Evolutionary conservation across 2,888 invertebrate species (phyloP).

Genomic region (Spilosoma lubricipeda): DNA sequence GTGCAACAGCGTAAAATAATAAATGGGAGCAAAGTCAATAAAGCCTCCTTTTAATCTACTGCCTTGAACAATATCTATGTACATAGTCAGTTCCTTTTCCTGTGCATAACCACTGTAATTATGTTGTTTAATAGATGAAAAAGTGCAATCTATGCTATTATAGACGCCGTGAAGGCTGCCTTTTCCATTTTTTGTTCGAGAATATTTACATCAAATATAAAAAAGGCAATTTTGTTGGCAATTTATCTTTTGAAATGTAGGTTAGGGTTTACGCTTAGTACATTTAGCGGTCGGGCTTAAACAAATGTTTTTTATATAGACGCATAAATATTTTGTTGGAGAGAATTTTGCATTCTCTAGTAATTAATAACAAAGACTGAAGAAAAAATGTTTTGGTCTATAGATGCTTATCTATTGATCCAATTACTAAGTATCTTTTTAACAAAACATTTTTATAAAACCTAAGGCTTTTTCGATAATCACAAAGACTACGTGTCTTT

Average conservation of each 20-base stretch:
- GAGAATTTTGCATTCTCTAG: not conserved
- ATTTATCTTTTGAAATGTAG: conserved; percentile 38
- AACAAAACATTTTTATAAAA: too few relatives aligned
- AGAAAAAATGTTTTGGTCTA: too few relatives aligned
- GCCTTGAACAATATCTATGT: conserved; percentile 70
- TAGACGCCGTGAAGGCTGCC: conserved; percentile 66
- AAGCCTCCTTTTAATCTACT: conserved; percentile 51
- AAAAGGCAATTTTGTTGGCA: conserved; percentile 40
- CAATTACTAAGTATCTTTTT: not conserved
- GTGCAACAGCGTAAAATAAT: conserved; percentile 10
- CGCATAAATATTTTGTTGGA: not conserved
- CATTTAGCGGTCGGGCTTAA: not conserved
- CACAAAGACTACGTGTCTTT: too few relatives aligned
- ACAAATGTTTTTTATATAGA: not conserved
- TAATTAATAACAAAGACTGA: not conserved
- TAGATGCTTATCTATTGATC: not conserved
- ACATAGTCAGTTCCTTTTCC: conserved; percentile 78
- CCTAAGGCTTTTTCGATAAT: too few relatives aligned
- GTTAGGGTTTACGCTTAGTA: conserved; percentile 17
- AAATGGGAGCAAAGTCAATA: conserved; percentile 47
- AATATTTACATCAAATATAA: conserved; percentile 34
- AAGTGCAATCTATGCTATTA: conserved; percentile 52
- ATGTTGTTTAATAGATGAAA: conserved; percentile 61
- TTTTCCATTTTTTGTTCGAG: conserved; percentile 49
- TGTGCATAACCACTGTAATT: conserved; percentile 61